Evolutionary conservation across 2,113 vertebrate genomes (phyloP).

Genomic region (Ia io): DNA sequence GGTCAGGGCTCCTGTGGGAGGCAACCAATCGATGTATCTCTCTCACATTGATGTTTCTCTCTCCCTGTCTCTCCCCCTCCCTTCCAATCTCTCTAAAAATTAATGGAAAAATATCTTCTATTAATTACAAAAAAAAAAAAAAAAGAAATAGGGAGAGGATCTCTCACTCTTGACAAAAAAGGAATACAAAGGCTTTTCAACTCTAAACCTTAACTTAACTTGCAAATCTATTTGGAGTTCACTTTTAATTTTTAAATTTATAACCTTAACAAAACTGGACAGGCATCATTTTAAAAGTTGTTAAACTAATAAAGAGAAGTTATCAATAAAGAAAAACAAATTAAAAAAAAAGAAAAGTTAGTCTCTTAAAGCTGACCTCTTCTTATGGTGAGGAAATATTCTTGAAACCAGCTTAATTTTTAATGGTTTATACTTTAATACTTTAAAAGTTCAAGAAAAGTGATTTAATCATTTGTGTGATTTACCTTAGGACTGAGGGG

Average conservation of each 20-base stretch:
- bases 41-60: no score
- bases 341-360: not conserved
- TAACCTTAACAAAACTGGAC: not conserved
- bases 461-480: constrained; percentile 33
- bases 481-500: not conserved
- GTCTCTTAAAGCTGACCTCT: not conserved
- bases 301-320: constrained; percentile 16
- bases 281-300: not conserved
- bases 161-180: not conserved
- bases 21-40: no score
- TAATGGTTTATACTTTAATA: not conserved
- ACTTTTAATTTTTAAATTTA: constrained; percentile 7
- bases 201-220: not conserved
- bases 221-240: constrained; percentile 47
- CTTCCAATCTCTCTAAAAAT: no score
- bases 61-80: no score
- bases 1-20: no score
- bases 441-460: not conserved
- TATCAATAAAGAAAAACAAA: not conserved
- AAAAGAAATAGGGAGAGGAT: not conserved
- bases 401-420: constrained; percentile 41
- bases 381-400: constrained; percentile 39
- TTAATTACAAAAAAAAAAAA: no score
- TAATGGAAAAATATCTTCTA: no score
- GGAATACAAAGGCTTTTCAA: not conserved